phyloP scores from a whole-genome alignment of 2,888 invertebrate genomes.

The Caenorhabditis sp. region DNA sequence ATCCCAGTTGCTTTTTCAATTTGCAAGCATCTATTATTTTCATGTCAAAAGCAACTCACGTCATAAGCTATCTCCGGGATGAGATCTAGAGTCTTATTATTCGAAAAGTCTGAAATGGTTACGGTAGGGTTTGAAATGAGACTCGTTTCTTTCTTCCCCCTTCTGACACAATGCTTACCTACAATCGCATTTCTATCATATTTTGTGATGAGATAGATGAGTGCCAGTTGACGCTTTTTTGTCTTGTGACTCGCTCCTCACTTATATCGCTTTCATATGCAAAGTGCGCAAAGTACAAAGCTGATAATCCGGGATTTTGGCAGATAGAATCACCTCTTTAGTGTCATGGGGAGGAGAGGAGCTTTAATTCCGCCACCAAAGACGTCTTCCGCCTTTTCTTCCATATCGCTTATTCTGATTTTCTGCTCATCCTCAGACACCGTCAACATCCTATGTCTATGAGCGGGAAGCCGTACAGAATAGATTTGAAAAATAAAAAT shows the following conservation, averaged over 20 bases:
- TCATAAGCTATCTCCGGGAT: constrained; percentile 15
- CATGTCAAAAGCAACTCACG: constrained; percentile 2
- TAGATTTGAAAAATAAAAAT: background rate
- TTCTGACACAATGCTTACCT: background rate
- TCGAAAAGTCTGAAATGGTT: background rate
- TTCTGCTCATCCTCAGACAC: background rate
- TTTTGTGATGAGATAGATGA: constrained; percentile 1
- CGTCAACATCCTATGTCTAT: background rate
- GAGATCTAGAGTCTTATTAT: background rate
- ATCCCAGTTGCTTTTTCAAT: constrained; percentile 30
- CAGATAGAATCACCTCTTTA: constrained; percentile 26
- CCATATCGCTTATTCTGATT: constrained; percentile 9
- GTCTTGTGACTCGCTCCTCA: constrained; percentile 36
- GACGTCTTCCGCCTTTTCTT: background rate
- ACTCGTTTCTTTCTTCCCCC: background rate
- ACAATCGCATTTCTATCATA: background rate
- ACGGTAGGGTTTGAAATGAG: constrained; percentile 13
- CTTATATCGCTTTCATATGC: constrained; percentile 37
- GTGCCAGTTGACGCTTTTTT: constrained; percentile 9
- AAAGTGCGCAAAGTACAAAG: constrained; percentile 35
- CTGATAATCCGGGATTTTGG: constrained; percentile 52
- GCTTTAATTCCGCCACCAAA: constrained; percentile 25
- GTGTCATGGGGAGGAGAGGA: constrained; percentile 16
- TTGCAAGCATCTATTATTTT: constrained; percentile 14
- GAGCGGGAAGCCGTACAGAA: background rate